Conservation (phyloP, 1,140 invertebrate genomes). For the Drosophila malerkotliana region DNA sequence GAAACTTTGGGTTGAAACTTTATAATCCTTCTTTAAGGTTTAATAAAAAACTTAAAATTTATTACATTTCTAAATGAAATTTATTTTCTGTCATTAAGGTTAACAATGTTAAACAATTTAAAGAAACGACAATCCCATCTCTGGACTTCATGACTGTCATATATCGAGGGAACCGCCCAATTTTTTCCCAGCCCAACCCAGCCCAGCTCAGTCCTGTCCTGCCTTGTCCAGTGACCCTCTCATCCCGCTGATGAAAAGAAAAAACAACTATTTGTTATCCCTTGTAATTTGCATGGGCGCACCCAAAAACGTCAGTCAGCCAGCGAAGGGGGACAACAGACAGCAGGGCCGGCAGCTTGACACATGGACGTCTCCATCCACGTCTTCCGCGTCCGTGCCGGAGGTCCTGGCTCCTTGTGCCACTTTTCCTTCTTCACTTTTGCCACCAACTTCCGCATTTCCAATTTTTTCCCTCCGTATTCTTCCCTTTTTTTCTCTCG, state of each 20-base stretch:
- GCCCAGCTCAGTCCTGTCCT: not conserved
- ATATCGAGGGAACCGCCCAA: not conserved
- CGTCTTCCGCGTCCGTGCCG: not conserved
- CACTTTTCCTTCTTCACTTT: constrained; percentile 20
- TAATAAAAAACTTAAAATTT: not conserved
- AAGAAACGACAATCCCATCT: not conserved
- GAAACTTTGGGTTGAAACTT: too few relatives aligned
- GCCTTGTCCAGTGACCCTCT: not conserved
- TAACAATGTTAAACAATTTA: not conserved
- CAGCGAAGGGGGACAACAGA: not conserved
- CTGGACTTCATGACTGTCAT: not conserved
- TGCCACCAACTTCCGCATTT: not conserved
- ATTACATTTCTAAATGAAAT: not conserved
- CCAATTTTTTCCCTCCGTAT: not conserved
- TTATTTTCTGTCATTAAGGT: not conserved
- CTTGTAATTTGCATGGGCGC: constrained; percentile 67
- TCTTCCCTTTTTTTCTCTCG: not conserved
- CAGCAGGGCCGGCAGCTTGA: constrained; percentile 37
- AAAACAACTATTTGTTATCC: constrained; percentile 60
- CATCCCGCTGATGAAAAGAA: not conserved
- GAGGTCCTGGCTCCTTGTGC: constrained; percentile 12
- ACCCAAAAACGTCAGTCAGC: constrained; percentile 45
- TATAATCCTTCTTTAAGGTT: too few relatives aligned
- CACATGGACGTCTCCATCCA: constrained; percentile 53
- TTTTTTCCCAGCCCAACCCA: not conserved